Conservation (phyloP, 2,888 invertebrate genomes). For the Nymphalis urticae region DNA sequence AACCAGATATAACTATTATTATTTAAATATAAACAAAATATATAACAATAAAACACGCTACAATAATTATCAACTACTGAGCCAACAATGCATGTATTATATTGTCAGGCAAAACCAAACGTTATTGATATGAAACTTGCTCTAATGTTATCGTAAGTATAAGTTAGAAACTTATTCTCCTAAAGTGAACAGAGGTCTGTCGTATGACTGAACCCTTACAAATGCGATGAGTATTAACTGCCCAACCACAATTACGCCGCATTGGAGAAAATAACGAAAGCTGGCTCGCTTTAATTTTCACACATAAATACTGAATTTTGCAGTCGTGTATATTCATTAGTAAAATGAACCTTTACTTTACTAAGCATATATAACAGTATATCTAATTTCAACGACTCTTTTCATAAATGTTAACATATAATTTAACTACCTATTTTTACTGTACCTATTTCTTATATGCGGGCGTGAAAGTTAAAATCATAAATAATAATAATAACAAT, state of each 20-base stretch:
- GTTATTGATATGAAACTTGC: neutral
- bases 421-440: too few relatives aligned
- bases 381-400: constrained; percentile 33
- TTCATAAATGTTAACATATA: constrained; percentile 21
- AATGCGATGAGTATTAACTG: constrained; percentile 35
- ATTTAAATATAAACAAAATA: neutral
- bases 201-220: constrained; percentile 25
- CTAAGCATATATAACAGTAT: too few relatives aligned
- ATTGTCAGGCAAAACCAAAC: too few relatives aligned
- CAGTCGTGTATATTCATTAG: constrained; percentile 52
- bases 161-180: neutral
- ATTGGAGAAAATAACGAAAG: constrained; percentile 35
- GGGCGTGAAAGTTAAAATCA: too few relatives aligned
- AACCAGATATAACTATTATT: neutral
- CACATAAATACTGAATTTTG: constrained; percentile 48
- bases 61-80: too few relatives aligned
- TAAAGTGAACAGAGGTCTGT: neutral
- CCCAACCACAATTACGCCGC: constrained; percentile 36
- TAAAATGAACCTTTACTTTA: constrained; percentile 49
- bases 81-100: too few relatives aligned
- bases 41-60: too few relatives aligned
- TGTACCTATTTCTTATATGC: too few relatives aligned
- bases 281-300: constrained; percentile 42
- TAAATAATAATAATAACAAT: too few relatives aligned
- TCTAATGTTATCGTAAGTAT: neutral